Evolutionary conservation across 1,140 invertebrate species (phyloP).

Genomic region (Drosophila funebris): DNA sequence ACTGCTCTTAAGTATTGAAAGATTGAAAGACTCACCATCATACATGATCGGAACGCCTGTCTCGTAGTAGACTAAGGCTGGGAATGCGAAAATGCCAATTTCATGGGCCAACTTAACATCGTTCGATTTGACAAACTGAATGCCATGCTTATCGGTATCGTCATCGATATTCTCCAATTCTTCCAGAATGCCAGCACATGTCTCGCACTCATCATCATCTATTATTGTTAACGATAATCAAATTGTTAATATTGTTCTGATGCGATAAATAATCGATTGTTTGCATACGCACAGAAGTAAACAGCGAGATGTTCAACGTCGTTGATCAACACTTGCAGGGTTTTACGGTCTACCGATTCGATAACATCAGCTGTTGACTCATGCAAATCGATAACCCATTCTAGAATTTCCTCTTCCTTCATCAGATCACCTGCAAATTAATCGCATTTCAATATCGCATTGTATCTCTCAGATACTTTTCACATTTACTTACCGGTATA

Average conservation of each 20-base stretch:
- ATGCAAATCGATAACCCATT: constrained; percentile 94
- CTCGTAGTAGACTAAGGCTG: constrained; percentile 95
- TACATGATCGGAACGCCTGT: constrained; percentile 97
- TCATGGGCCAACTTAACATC: constrained; percentile 94
- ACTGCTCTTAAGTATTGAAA: background rate
- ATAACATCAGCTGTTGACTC: constrained; percentile 94
- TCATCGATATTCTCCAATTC: constrained; percentile 97
- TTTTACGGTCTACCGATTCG: constrained; percentile 95
- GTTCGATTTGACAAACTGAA: constrained; percentile 97
- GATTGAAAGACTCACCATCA: constrained; percentile 91
- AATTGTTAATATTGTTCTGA: background rate
- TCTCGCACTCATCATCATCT: constrained; percentile 93
- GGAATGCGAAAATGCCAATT: constrained; percentile 95
- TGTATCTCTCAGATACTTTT: constrained; percentile 51
- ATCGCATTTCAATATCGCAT: background rate
- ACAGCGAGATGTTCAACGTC: constrained; percentile 96
- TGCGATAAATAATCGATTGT: background rate
- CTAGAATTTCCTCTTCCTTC: constrained; percentile 95
- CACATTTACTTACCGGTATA: constrained; percentile 85
- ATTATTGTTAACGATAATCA: constrained; percentile 23
- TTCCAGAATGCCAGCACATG: constrained; percentile 92
- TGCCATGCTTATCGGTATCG: constrained; percentile 95
- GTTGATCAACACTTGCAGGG: constrained; percentile 93
- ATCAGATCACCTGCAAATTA: constrained; percentile 89
- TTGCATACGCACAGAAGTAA: constrained; percentile 90